Percentiles rank a stretch among this genome's conserved stretches.
Conservation (phyloP, 2,888 invertebrate genomes). For the Drosophila pseudotalamancana region DNA sequence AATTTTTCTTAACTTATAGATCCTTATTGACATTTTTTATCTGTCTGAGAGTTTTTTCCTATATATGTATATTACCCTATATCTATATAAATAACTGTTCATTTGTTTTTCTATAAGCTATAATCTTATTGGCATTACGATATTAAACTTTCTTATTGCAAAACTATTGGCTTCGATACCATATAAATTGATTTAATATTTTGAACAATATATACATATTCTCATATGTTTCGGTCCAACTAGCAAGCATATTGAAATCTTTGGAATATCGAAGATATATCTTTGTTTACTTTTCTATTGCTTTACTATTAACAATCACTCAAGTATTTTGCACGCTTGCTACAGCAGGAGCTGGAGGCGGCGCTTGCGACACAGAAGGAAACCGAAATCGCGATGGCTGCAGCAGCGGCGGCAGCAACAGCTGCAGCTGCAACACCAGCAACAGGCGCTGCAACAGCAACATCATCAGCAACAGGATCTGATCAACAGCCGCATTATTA, state of each 20-base stretch:
- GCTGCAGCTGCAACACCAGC: conserved; percentile 20
- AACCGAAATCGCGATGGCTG: conserved; percentile 38
- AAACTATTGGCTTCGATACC: no score
- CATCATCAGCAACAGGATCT: conserved; percentile 13
- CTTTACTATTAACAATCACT: conserved; percentile 9
- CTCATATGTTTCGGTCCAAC: background rate
- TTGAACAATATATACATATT: background rate
- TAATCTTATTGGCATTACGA: no score
- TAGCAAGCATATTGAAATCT: conserved; percentile 1
- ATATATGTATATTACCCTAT: no score
- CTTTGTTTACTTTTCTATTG: background rate
- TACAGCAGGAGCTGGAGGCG: conserved; percentile 42
- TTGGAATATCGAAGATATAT: background rate
- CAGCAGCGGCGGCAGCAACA: conserved; percentile 17
- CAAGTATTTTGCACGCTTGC: conserved; percentile 7
- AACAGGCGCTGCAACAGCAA: conserved; percentile 25
- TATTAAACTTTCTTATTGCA: no score
- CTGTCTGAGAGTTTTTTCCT: no score
- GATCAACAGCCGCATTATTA: conserved; percentile 61
- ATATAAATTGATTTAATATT: no score
- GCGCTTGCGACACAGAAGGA: conserved; percentile 55
- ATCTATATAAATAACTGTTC: no score
- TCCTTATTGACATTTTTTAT: no score
- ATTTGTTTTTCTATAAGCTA: no score
- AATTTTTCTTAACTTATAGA: no score